Conservation (phyloP, 1,140 invertebrate species). For the Scylla paramamosain region DNA sequence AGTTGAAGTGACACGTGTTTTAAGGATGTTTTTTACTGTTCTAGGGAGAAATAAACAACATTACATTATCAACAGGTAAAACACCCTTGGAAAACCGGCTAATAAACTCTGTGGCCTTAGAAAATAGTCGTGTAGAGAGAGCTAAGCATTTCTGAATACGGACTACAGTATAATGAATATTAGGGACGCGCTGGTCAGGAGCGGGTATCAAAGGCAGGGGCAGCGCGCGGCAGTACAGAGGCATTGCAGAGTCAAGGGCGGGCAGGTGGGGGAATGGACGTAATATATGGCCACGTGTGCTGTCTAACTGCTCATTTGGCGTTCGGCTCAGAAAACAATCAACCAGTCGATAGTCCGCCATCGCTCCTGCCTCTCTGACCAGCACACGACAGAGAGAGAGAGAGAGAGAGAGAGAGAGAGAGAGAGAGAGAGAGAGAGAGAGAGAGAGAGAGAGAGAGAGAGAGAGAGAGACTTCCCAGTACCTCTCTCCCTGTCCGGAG, state of each 20-base stretch:
- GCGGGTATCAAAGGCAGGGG: too few species aligned
- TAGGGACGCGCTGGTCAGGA: too few species aligned
- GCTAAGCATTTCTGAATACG: too few species aligned
- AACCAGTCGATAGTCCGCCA: not conserved
- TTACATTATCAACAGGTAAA: too few species aligned
- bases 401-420: slow-evolving; percentile 20
- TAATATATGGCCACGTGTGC: not conserved
- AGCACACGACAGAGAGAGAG: not conserved
- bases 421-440: slow-evolving; percentile 20
- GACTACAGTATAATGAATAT: too few species aligned
- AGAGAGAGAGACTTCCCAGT: not conserved
- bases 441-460: not conserved
- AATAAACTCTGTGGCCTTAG: too few species aligned
- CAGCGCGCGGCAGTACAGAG: too few species aligned
- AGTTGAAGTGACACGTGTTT: too few species aligned
- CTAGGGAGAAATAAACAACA: too few species aligned
- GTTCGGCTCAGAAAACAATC: not conserved
- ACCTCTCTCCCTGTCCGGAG: not conserved
- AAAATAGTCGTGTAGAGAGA: too few species aligned
- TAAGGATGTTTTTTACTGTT: too few species aligned
- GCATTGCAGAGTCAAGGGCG: not conserved
- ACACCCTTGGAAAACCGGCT: too few species aligned
- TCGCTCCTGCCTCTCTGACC: not conserved
- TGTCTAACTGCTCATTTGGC: not conserved
- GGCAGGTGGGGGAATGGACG: not conserved